Evolutionary conservation across 2,113 vertebrate genomes (phyloP).

Genomic region (Hippocampus comes): DNA sequence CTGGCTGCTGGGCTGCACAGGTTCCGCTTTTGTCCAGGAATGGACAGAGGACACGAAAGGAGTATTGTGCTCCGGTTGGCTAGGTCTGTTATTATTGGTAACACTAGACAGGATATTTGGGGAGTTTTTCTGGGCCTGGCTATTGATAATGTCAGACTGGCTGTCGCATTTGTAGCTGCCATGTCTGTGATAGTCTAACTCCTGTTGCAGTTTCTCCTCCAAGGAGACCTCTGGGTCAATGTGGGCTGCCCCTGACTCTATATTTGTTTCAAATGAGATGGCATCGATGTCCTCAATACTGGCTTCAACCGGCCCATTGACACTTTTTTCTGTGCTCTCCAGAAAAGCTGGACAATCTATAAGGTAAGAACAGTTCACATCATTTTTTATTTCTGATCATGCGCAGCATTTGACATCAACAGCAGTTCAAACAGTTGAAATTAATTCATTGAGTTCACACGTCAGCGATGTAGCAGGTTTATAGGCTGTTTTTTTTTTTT

Average conservation of each 20-base stretch:
- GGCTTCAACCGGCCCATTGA: constrained; percentile 73
- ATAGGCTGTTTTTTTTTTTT: too few relatives aligned
- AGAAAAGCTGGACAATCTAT: constrained; percentile 80
- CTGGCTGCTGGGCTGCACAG: constrained; percentile 28
- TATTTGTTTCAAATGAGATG: background rate
- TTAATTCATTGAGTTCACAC: too few relatives aligned
- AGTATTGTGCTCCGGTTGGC: constrained; percentile 42
- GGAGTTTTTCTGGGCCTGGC: background rate
- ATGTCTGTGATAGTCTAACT: constrained; percentile 79
- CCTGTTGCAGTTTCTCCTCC: constrained; percentile 78
- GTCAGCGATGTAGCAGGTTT: too few relatives aligned
- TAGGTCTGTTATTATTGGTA: constrained; percentile 47
- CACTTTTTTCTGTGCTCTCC: constrained; percentile 76
- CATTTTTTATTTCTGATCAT: background rate
- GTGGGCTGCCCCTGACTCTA: background rate
- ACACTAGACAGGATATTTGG: constrained; percentile 15
- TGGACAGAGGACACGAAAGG: constrained; percentile 50
- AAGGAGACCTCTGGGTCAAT: constrained; percentile 40
- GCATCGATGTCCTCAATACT: constrained; percentile 70
- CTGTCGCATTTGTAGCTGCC: constrained; percentile 73
- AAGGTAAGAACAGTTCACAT: background rate
- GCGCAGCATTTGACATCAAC: background rate
- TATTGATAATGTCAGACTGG: constrained; percentile 27
- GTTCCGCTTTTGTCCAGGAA: constrained; percentile 58
- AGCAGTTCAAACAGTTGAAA: background rate